Evolutionary conservation across 2,888 invertebrate species (phyloP), one percentile per base, ranked within the genome.

Genomic region (Copidosoma aretas): DNA sequence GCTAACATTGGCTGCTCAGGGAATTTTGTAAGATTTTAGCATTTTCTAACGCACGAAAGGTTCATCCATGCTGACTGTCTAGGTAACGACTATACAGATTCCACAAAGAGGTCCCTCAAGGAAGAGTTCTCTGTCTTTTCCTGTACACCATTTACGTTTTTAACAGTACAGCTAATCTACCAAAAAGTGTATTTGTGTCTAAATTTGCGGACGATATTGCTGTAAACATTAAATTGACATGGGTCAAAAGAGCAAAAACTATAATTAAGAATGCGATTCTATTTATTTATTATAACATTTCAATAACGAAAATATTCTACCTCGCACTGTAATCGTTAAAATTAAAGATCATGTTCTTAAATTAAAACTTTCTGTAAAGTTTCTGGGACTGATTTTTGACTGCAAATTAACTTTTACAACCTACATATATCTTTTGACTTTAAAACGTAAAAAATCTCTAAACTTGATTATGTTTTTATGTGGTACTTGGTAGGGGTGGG

Each of bases 121-220:
- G 32, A 8, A 8, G 32, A 3, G 32, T 58, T 8, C 41, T 58
- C 1, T 41, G 58, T 19, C 58, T 41, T 17, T 41, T 58, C 10
- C 12, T 58, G 14, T 58, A 21, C 41, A 25, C 10, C 4, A 25
- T 56, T 15, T 56, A 56, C 24, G 25, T 56, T 24, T 24, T 8
- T 17, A 25, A 56, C 3, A 56, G 10, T 24, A 25, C n/a, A 12
- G 1, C 12, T 12, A n/a, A n/a, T 24, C 1, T 56, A n/a, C 25
- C 56, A 21, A 22, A 24, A 22, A 24, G 15, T 46, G 24, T 60
- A 5, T 17, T 4, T 14, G 46, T 60, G 12, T 49, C 49, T 15
- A 15, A 60, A 49, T 60, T 46, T 60, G 60, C 60, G 14, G 60
- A 60, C 8, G 60, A 60, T n/a, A 46, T 58, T 41, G 58, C 58